Conservation (phyloP, 2,797 vertebrate genomes). For the Saxicola maurus region DNA sequence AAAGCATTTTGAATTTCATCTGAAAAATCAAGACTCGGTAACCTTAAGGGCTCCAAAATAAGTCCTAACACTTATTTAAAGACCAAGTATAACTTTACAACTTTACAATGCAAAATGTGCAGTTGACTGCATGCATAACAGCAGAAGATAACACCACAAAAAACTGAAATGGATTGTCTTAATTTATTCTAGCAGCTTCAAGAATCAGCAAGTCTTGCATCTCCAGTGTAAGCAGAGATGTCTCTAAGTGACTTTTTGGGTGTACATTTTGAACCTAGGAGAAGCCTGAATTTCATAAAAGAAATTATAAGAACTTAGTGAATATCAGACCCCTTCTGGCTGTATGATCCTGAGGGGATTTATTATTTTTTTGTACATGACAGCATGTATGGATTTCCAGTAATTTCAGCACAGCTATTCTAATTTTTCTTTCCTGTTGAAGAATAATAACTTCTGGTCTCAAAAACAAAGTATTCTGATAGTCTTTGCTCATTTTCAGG, state of each 20-base stretch:
- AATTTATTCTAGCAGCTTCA: not conserved
- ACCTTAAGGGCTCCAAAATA: not conserved
- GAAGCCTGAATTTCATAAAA: not conserved
- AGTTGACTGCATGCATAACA: not conserved
- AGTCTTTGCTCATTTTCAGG: not conserved
- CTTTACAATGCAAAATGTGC: not conserved
- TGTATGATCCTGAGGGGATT: not conserved
- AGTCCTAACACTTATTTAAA: not conserved
- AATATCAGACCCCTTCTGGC: not conserved
- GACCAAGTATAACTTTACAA: not conserved
- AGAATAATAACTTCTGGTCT: not conserved
- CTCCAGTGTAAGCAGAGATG: not conserved
- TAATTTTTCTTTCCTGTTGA: not conserved
- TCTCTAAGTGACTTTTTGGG: not conserved
- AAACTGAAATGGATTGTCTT: not conserved
- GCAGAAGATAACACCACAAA: not conserved
- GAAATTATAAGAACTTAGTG: not conserved
- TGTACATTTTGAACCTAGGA: not conserved
- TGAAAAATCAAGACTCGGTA: not conserved
- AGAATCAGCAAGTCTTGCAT: not conserved
- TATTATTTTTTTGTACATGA: not conserved
- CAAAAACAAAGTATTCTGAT: not conserved
- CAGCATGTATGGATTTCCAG: not conserved
- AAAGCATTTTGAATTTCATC: not conserved
- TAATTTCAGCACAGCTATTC: not conserved